A percentile compares a stretch with the other conserved stretches of the same genome.
These are phyloP conservation scores for Lasioglossum zephyrum DNA, from an alignment of 2,888 invertebrate species.

Conservation along the genomic window DNA sequence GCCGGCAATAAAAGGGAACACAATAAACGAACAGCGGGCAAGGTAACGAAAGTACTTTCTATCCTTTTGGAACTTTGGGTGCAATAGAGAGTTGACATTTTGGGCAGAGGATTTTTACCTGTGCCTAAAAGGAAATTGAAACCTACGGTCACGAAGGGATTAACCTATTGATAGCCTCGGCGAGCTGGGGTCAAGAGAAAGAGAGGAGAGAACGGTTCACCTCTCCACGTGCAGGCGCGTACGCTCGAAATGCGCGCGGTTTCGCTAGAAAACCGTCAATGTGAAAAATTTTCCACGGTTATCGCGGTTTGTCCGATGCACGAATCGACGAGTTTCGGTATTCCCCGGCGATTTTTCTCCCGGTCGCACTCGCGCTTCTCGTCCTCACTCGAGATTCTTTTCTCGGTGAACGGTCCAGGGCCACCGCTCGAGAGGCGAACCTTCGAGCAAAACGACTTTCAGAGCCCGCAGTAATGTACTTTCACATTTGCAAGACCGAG, in stretches of 20 bases:
- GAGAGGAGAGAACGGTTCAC: neutral
- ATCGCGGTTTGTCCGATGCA: neutral
- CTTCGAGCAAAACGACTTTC: slow-evolving; percentile 73
- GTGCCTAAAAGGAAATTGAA: neutral
- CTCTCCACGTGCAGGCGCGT: neutral
- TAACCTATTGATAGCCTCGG: neutral
- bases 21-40: neutral
- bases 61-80: neutral
- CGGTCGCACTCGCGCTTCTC: slow-evolving; percentile 21
- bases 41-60: neutral
- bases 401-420: slow-evolving; percentile 69
- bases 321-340: neutral
- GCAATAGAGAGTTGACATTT: neutral
- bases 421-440: slow-evolving; percentile 69
- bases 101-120: slow-evolving; percentile 7
- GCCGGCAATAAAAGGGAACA: neutral
- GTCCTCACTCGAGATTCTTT: slow-evolving; percentile 65
- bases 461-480: slow-evolving; percentile 71
- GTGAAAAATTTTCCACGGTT: slow-evolving; percentile 1
- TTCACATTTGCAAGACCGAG: slow-evolving; percentile 73
- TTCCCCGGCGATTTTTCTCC: slow-evolving; percentile 43
- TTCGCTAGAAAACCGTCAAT: neutral
- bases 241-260: neutral
- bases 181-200: neutral
- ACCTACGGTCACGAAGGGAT: neutral